These are phyloP conservation scores for Lasioglossum figueresi DNA, from an alignment of 2,888 invertebrate species.

Conservation along the genomic window DNA sequence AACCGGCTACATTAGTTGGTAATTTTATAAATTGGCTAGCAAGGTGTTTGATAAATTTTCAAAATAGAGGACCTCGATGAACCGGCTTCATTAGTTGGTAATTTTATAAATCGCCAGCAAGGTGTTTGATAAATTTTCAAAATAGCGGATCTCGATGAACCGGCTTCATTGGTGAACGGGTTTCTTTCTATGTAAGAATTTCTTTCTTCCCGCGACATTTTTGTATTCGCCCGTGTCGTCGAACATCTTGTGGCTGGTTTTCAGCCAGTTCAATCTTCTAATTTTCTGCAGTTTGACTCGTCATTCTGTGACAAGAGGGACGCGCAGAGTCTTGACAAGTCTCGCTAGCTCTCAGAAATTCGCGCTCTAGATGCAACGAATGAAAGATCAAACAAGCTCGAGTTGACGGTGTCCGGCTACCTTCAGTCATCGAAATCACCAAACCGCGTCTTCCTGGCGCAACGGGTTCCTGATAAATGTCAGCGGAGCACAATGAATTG, in stretches of 20 bases:
- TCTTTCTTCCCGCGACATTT: neutral
- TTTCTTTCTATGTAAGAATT: neutral
- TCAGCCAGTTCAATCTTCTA: neutral
- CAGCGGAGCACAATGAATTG: neutral
- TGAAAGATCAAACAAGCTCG: neutral
- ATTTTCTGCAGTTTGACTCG: neutral
- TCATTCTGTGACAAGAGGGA: neutral
- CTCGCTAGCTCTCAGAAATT: neutral
- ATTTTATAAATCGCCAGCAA: too few species aligned
- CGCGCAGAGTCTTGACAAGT: neutral
- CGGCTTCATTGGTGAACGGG: neutral
- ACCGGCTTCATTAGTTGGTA: neutral
- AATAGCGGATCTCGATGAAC: neutral
- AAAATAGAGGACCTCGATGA: neutral
- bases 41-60: too few species aligned
- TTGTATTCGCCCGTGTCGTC: neutral
- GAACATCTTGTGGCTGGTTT: neutral
- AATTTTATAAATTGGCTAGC: too few species aligned
- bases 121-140: too few species aligned
- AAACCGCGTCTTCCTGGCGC: neutral
- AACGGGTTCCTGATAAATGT: neutral
- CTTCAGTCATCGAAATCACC: neutral
- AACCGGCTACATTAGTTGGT: neutral
- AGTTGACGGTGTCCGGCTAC: neutral
- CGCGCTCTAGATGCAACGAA: neutral